These are phyloP conservation scores for Aphidius gifuensis DNA, from an alignment of 1,140 invertebrate genomes.

Conservation along the genomic window DNA sequence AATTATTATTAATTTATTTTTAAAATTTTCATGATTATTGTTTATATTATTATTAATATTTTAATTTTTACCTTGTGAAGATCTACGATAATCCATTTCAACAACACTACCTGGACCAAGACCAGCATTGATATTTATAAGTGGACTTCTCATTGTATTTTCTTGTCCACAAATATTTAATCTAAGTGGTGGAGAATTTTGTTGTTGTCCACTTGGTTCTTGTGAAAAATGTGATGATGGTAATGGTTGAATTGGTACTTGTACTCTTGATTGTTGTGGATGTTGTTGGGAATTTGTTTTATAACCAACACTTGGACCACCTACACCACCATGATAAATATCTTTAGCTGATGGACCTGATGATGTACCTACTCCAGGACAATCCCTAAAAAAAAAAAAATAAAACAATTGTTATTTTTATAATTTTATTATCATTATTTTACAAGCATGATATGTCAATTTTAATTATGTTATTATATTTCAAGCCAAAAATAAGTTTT, in stretches of 20 bases:
- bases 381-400: constrained; percentile 38
- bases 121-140: constrained; percentile 49
- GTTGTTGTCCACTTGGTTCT: constrained; percentile 41
- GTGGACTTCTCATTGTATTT: constrained; percentile 49
- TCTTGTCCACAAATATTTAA: constrained; percentile 55
- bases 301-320: constrained; percentile 45
- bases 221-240: constrained; percentile 44
- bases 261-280: constrained; percentile 42
- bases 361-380: constrained; percentile 48
- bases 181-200: constrained; percentile 50
- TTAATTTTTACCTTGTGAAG: constrained; percentile 42
- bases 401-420: neutral
- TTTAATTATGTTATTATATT: too few relatives aligned
- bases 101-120: constrained; percentile 42
- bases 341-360: constrained; percentile 48
- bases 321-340: constrained; percentile 47
- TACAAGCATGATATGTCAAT: neutral
- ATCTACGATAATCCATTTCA: constrained; percentile 48
- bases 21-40: neutral
- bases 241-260: constrained; percentile 12
- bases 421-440: neutral
- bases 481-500: too few relatives aligned
- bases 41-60: constrained; percentile 14
- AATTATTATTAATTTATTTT: neutral
- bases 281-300: constrained; percentile 45